Evolutionary conservation across 92 coral and sea anemone species (phyloP).

Genomic region (Isaurus tuberculatus): DNA sequence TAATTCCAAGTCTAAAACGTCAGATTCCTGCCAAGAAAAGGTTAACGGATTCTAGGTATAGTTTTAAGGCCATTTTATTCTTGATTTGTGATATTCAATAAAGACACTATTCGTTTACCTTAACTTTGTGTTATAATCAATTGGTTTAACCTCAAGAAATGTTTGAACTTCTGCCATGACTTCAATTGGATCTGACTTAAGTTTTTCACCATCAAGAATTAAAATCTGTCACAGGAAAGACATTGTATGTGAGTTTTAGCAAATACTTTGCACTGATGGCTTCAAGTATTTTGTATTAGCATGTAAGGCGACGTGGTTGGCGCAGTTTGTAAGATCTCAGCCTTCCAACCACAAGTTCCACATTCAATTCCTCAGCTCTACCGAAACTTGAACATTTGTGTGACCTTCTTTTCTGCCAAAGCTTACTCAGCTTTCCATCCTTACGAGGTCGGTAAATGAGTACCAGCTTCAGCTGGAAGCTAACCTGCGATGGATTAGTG

Average conservation of each 20-base stretch:
- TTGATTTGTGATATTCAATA: not conserved
- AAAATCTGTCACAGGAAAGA: slow-evolving; percentile 67
- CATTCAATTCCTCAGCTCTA: too few relatives aligned
- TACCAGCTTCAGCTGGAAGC: too few relatives aligned
- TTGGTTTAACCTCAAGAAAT: slow-evolving; percentile 74
- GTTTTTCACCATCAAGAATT: slow-evolving; percentile 82
- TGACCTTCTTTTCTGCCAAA: too few relatives aligned
- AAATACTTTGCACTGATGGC: too few relatives aligned
- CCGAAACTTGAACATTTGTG: too few relatives aligned
- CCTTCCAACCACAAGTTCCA: too few relatives aligned
- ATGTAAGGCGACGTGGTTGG: too few relatives aligned
- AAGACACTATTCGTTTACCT: slow-evolving; percentile 55
- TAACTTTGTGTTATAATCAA: slow-evolving; percentile 81
- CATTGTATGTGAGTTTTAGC: not conserved
- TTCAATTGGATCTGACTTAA: slow-evolving; percentile 77
- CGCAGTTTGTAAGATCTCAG: too few relatives aligned
- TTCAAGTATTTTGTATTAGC: too few relatives aligned
- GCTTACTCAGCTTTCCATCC: too few relatives aligned
- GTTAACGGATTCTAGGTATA: not conserved
- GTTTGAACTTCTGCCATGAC: slow-evolving; percentile 91
- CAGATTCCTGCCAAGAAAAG: not conserved
- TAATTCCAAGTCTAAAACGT: not conserved
- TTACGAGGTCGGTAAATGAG: too few relatives aligned
- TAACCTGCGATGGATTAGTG: too few relatives aligned
- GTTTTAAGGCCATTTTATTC: not conserved